Evolutionary conservation across 1,140 invertebrate genomes (phyloP), one percentile per base, ranked within the genome.

Genomic region (Eriosoma lanigerum): DNA sequence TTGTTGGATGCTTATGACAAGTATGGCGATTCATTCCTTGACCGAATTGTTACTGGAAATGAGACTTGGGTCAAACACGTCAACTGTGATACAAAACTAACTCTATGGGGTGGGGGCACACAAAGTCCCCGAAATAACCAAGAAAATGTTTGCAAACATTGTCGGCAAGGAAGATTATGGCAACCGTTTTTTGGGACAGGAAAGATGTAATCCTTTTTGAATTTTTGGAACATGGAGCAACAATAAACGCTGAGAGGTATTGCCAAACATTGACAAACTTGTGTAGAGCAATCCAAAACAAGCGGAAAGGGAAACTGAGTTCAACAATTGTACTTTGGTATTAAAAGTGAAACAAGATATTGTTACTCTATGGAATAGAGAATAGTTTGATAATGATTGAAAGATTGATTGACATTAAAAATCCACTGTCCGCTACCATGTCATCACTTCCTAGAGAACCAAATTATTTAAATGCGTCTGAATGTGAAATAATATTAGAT

Each of bases 131-230:
- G 1, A 58, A 58, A 58, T 24, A 58, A 58, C 54, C 54, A 58
- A 58, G 21, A 3, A 58, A 58, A 58, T 58, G 21, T 26, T 58
- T 58, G 54, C 54, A 58, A 58, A 58, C 54, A 1, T 58, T 26
- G 21, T 58, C 54, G 3, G 54, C 54, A 13, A 52, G 17, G 50
- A 52, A 52, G 50, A 52, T 56, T 62, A 62, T 38, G 32, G 32
- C 32, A 38, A 38, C 32, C 32, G 32, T 38, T 38, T 38, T 38
- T 38, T 38, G 32, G 82, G 83, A 84, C 44, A 58, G 62, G 46
- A 56, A 75, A 60, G 83, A 83, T 64, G 78, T 85, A 60, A 56
- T 85, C 21, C 32, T 83, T 13, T 48, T 83, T 48, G 82, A 84
- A 56, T 84, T 84, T 32, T 8, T 62, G 1, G 13, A 62, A 19